Conservation (phyloP, 2,797 vertebrate species). For the Threskiornis aethiopicus region DNA sequence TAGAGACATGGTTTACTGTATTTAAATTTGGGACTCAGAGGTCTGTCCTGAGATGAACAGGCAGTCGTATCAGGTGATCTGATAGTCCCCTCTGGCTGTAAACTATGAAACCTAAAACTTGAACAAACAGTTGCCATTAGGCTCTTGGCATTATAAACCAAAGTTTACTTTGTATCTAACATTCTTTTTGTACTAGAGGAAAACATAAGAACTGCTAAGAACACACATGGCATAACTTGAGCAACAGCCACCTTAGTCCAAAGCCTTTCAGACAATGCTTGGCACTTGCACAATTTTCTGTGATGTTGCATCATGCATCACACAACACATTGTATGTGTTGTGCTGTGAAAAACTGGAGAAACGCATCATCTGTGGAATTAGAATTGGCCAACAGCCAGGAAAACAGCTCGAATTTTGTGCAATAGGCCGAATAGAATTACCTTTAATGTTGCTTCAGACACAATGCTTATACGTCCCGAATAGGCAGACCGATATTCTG, state of each 20-base stretch:
- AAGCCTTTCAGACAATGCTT: background rate
- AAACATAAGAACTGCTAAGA: background rate
- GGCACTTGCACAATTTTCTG: background rate
- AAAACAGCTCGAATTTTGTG: background rate
- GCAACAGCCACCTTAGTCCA: background rate
- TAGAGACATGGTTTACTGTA: background rate
- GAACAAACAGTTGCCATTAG: background rate
- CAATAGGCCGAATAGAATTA: background rate
- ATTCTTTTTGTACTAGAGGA: background rate
- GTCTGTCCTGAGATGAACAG: background rate
- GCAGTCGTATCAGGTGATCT: background rate
- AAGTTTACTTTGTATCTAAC: background rate
- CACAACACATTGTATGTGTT: background rate
- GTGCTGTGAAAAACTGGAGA: background rate
- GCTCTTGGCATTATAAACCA: background rate
- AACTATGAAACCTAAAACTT: background rate
- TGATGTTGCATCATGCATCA: background rate
- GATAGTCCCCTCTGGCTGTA: background rate
- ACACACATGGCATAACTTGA: background rate
- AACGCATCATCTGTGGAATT: background rate
- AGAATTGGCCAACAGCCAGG: background rate
- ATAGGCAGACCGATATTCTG: background rate
- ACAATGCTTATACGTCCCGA: background rate
- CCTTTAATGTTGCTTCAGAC: background rate
- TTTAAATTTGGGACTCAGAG: background rate